Base-by-base conservation (phyloP, 2,888 invertebrate species). In the Halictus quadricinctus region DNA sequence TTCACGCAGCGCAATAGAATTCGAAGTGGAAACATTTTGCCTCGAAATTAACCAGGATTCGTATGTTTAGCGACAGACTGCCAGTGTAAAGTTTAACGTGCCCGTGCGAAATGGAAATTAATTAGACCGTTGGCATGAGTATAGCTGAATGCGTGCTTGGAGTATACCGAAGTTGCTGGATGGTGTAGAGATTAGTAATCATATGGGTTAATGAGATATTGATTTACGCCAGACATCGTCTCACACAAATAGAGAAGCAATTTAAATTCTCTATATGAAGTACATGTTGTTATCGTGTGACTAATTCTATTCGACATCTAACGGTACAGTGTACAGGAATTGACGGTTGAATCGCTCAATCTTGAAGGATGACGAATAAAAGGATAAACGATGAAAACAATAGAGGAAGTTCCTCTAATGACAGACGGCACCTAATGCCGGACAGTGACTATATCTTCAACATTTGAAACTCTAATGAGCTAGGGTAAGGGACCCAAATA, bases 71-170 rank as follows among this genome's bases (percentile, higher is more conserved):
- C 72, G 36, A 83, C 36, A 50, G 54, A 64, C 80, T 43, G 48
- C 3, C 58, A 18, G 36, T 25, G 43, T 12, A 54, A 80, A 80
- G 72, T 83, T 83, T 54, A 76, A 54, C 80, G 50, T 46, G 50
- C 36, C 50, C 36, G 25, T 43, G 25, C 64, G 64, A 76, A 80
- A 80, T 76, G 83, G 76, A 80, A 83, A 80, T 83, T 83, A 83
- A 83, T 83, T 83, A 72, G 83, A 80, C 75, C 64, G 75, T 72
- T 75, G 64, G 36, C 13, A 72, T 64, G 75, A 12, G 60, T 83
- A 80, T 43, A 72, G 64, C 76, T 74, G 72, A 72, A 76, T 21
- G 76, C 76, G 36, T n/a, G 46, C 54, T 76, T 72, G 43, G 36
- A 80, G 70, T 18, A 43, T n/a, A 10, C 25, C 29, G 29, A 64